Evolutionary conservation across 2,888 invertebrate species (phyloP), one percentile per base, ranked within the genome.

Genomic region (Callosobruchus maculatus): DNA sequence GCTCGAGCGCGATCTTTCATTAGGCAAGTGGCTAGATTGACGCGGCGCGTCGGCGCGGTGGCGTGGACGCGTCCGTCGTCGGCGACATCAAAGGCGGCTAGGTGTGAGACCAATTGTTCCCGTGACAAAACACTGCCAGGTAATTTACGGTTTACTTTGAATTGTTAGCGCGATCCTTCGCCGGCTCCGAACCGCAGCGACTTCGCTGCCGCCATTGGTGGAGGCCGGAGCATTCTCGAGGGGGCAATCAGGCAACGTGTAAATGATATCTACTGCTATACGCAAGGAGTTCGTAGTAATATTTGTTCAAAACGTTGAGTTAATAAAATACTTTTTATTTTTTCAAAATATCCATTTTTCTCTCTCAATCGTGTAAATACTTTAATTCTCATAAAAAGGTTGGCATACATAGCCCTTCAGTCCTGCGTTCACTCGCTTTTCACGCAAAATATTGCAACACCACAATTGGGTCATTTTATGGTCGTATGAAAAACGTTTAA

Each of bases 31-130:
- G 87, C 84, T 87, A 87, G 87, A 87, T 87, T 87, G 87, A 87
- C 87, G 86, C 49, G 83, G 85, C 85, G 86, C 83, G 85, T 82
- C 87, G 87, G 86, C 82, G 78, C 85, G 81, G 49, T 13, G 9
- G 49, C 49, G 49, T 30, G 3, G 30, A 30, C 3, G 30, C 30
- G 30, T 30, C 30, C 3, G 3, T 49, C 7, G 7, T 49, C 86
- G 87, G 86, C 82, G 78, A 85, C 82, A 86, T 87, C 86, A 87
- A 87, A 87, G 86, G 81, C 81, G 83, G 84, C 80, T 87, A 87
- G 87, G 87, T 87, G 87, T 87, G 87, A 87, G 87, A 87, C 87
- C 87, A 86, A 87, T 87, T 87, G 87, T 87, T 87, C 86, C 87
- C 87, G 86, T 87, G 87, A 87, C 87, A 87, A 87, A 87, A 87